A percentile compares a stretch with the other conserved stretches of the same genome.
These are phyloP conservation scores for Anthoscopus minutus DNA, from an alignment of 2,113 vertebrate genomes.

Conservation along the genomic window DNA sequence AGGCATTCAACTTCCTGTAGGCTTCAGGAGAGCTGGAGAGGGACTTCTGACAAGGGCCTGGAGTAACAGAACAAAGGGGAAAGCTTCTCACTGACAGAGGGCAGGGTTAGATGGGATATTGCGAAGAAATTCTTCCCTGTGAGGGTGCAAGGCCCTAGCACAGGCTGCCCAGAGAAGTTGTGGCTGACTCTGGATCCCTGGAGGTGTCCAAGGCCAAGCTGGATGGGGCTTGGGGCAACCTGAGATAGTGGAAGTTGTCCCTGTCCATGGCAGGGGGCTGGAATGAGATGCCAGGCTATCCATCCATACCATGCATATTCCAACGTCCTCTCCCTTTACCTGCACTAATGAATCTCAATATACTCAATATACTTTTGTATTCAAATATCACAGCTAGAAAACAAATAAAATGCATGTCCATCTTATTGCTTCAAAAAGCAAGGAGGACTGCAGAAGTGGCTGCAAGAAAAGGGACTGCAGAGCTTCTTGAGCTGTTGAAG, in stretches of 20 bases:
- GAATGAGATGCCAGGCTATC: background rate
- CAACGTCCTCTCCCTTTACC: background rate
- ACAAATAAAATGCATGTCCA: background rate
- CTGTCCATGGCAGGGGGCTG: background rate
- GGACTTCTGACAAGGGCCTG: background rate
- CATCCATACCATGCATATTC: accelerated
- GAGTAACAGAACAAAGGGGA: background rate
- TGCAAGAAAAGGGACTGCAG: background rate
- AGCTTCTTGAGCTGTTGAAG: background rate
- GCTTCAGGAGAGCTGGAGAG: background rate
- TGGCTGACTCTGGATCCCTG: too few relatives aligned
- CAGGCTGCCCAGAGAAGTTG: background rate
- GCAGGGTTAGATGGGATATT: background rate
- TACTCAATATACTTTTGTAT: background rate
- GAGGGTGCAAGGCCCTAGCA: background rate
- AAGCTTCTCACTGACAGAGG: background rate
- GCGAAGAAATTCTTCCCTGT: background rate
- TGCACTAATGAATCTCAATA: background rate
- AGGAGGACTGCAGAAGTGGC: background rate
- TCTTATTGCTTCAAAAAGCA: background rate
- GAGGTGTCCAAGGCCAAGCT: background rate
- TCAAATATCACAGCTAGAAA: background rate
- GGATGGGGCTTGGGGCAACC: too few relatives aligned
- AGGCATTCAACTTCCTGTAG: background rate
- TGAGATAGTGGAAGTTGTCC: background rate